Evolutionary conservation across 2,888 invertebrate species (phyloP).

Genomic region (Meta bourneti): DNA sequence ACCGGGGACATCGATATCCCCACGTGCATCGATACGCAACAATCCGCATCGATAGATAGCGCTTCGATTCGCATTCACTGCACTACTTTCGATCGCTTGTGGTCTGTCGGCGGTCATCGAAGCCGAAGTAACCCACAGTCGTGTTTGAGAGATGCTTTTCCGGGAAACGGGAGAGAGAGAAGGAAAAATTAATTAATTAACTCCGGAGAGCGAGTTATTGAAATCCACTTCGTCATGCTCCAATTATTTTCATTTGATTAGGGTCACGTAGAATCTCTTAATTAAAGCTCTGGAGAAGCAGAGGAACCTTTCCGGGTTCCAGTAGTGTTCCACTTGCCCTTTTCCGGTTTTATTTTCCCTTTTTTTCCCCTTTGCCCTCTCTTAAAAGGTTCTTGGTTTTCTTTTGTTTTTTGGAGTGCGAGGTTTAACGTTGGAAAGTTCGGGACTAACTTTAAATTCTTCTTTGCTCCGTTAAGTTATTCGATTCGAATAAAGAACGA

Average conservation of each 20-base stretch:
- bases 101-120: constrained; percentile 4
- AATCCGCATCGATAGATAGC: not conserved
- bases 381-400: not conserved
- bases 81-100: not conserved
- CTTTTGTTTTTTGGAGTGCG: not conserved
- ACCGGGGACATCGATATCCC: no score
- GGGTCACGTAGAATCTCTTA: not conserved
- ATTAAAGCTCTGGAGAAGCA: not conserved
- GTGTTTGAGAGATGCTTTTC: not conserved
- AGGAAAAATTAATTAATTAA: constrained; percentile 58
- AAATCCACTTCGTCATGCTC: constrained; percentile 50
- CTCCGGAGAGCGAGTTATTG: constrained; percentile 37
- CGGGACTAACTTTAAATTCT: not conserved
- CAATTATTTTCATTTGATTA: constrained; percentile 57
- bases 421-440: not conserved
- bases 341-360: not conserved
- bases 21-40: no score
- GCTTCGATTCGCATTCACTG: not conserved
- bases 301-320: not conserved
- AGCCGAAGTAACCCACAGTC: not conserved
- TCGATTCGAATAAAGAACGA: not conserved
- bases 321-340: not conserved
- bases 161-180: constrained; percentile 24
- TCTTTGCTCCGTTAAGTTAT: not conserved
- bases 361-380: not conserved